Conservation (phyloP, 2,888 invertebrate genomes). For the Ditula angustiorana region DNA sequence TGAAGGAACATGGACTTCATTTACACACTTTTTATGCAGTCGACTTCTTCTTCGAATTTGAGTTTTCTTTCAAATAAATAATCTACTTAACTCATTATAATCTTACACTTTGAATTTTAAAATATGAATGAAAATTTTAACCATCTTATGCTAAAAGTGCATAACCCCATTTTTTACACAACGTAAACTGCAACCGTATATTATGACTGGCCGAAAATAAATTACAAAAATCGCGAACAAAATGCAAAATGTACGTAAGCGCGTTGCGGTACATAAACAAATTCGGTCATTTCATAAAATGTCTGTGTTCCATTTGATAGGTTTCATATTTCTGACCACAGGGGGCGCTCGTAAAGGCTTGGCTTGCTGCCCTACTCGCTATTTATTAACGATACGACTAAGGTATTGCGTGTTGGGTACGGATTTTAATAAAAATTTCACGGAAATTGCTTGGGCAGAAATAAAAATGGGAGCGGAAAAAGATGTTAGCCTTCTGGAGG, state of each 20-base stretch:
- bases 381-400: conserved; percentile 61
- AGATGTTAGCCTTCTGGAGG: not conserved
- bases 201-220: conserved; percentile 20
- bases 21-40: no score
- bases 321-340: conserved; percentile 72
- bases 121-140: no score
- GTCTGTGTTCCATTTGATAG: conserved; percentile 66
- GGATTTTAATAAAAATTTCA: conserved; percentile 51
- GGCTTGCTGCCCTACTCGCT: conserved; percentile 63
- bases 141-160: not conserved
- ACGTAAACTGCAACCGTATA: conserved; percentile 4
- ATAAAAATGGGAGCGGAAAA: not conserved
- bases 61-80: no score
- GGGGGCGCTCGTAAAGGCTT: conserved; percentile 69
- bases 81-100: no score
- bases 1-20: no score
- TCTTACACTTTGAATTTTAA: no score
- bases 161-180: not conserved
- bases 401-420: conserved; percentile 52
- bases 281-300: conserved; percentile 63
- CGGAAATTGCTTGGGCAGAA: not conserved
- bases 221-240: conserved; percentile 30
- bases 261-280: conserved; percentile 55
- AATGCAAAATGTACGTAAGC: conserved; percentile 38
- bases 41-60: no score